A percentile compares a stretch with the other conserved stretches of the same genome.
These are phyloP conservation scores for Noctua pronuba DNA, from an alignment of 2,888 invertebrate genomes.

Conservation along the genomic window DNA sequence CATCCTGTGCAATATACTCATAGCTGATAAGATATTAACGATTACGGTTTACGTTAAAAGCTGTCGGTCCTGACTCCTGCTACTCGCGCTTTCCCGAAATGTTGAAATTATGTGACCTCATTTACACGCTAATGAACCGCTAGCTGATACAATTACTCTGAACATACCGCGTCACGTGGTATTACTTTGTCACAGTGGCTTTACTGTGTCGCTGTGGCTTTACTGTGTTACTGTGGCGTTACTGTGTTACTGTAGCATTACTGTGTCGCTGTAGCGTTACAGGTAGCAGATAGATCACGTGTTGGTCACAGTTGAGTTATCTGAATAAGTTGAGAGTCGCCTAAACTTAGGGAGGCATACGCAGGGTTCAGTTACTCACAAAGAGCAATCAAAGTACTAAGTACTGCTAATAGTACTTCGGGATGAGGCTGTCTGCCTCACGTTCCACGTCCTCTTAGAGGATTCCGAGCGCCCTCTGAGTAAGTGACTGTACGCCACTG, in stretches of 20 bases:
- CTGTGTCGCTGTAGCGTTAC: neutral
- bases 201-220: neutral
- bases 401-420: neutral
- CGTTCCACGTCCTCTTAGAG: neutral
- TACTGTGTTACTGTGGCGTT: neutral
- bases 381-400: neutral
- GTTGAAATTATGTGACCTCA: constrained; percentile 21
- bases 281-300: neutral
- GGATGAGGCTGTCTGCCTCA: neutral
- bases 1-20: constrained; percentile 3
- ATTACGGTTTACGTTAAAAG: constrained; percentile 20
- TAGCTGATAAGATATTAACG: constrained; percentile 13
- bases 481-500: neutral
- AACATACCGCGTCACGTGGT: neutral
- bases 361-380: neutral
- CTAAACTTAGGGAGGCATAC: neutral
- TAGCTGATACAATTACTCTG: constrained; percentile 28
- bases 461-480: neutral
- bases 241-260: neutral
- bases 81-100: constrained; percentile 5
- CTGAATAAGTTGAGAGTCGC: neutral
- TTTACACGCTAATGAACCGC: constrained; percentile 33
- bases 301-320: neutral
- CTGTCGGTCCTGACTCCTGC: neutral
- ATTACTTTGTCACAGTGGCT: neutral